Evolutionary conservation across 2,113 vertebrate species (phyloP), one percentile per base, ranked within the genome.

Genomic region (Tragelaphus strepsiceros): DNA sequence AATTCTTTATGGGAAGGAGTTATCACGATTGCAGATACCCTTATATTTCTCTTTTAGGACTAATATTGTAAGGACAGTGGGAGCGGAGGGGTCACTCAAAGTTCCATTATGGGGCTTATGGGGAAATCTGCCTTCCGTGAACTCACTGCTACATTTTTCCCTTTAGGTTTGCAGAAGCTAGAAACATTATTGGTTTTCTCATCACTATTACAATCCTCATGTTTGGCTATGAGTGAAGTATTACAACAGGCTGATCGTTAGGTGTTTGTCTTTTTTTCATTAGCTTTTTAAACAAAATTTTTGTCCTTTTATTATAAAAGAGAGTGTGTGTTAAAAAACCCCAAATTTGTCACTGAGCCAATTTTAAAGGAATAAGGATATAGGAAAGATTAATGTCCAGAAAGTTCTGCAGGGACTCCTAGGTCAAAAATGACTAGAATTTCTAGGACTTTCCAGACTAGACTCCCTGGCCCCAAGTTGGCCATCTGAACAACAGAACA

Each of bases 21-120:
- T 94, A 99, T 99, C 98, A 99, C 99, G 98, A 99, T 99, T 21
- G 99, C 99, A 0, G 99, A 99, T 97, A 99, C 99, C 0, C 99
- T 99, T 53, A 98, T 99, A 0, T 99, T 99, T 98, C 99, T 99
- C 53, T 99, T 99, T 98, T 98, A 99, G 88, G 99, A 99, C 93
- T 99, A 99, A 99, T 99, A 99, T 0, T 99, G 99, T 99, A 98
- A 96, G 95, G 97, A 16, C 58, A 59, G 39, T 58, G 59, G 83
- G 71, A 78, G 53, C 12, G 67, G 14, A 43, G 59, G 67, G 59
- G 9, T 62, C 10, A 62, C 3, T n/a, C 28, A 30, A 1, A 87
- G 85, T 46, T 43, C 49, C n/a, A 5, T n/a, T 16, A 1, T 12
- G 16, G 28, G 19, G 54, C 74, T 39, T 21, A 24, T 21, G 35